Evolutionary conservation across 2,888 invertebrate species (phyloP), one percentile per base, ranked within the genome.

Genomic region (Caenorhabditis japonica): DNA sequence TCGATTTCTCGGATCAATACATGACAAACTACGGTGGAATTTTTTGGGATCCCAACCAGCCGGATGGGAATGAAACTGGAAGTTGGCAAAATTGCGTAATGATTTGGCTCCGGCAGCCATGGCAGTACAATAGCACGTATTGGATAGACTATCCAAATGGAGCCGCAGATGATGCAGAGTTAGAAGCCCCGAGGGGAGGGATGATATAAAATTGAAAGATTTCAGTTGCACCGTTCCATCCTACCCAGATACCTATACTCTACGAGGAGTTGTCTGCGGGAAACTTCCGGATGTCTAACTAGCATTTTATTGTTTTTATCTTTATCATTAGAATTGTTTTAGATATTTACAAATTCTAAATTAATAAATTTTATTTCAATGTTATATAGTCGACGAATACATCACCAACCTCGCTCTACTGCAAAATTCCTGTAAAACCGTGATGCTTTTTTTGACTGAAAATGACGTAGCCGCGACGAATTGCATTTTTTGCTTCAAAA

Each of bases 81-180:
- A 21, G 19, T 34, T 56, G 56, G 56, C 56, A 56, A n/a, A 56
- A 56, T 12, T 56, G 56, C 23, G 36, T 56, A 33, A 30, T 33
- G n/a, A 36, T 56, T 21, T 56, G 56, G 56, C 19, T 56, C 1
- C 10, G 56, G n/a, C 47, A 25, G 3, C 30, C n/a, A 3, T 25
- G 15, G 0, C 13, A n/a, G 1, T 13, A 15, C 10, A 47, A 30
- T 30, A 30, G 30, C 30, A 30, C 30, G 30, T 30, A 30, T 10
- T 30, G 13, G 4, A 2, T 12, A 4, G 2, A 56, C 1, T 43
- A 19, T 43, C 43, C 34, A 17, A 56, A 44, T 36, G 56, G 44
- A 25, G 56, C 56, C 0, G 46, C 25, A 0, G 56, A 56, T 25
- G 56, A 56, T 36, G 17, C 15, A 17, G 47, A 33, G 13, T 27